Evolutionary conservation across 53 echinoderm and acorn worm genomes (phyloP).

Genomic region (Zoroaster sp.): DNA sequence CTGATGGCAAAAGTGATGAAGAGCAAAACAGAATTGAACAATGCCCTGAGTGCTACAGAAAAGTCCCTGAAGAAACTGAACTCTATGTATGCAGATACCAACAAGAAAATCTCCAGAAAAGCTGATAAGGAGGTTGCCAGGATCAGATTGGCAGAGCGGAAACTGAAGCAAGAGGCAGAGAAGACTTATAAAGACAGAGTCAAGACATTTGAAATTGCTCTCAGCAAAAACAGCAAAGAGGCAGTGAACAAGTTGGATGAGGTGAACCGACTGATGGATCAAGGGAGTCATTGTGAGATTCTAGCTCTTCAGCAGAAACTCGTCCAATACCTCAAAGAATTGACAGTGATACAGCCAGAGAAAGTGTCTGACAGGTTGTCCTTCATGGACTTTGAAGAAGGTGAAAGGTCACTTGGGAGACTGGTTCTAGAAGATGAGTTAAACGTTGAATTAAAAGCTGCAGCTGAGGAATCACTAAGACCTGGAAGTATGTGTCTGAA

Average conservation of each 20-base stretch:
- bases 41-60: background rate
- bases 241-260: background rate
- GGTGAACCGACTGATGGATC: background rate
- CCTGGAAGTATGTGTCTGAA: no score
- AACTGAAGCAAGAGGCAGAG: conserved; percentile 10
- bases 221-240: background rate
- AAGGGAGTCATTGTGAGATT: background rate
- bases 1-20: background rate
- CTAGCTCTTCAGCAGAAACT: background rate
- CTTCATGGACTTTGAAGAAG: conserved; percentile 14
- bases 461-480: no score
- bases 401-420: background rate
- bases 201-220: background rate
- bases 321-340: background rate
- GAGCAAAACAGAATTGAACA: background rate
- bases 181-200: background rate
- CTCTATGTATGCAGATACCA: background rate
- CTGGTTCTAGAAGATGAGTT: conserved; percentile 11
- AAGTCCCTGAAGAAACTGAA: background rate
- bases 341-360: background rate
- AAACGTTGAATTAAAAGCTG: no score
- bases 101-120: background rate
- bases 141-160: conserved; percentile 11
- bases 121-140: conserved; percentile 19
- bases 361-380: background rate